phyloP scores from a whole-genome alignment of 2,113 vertebrate species.

The Gavia stellata region DNA sequence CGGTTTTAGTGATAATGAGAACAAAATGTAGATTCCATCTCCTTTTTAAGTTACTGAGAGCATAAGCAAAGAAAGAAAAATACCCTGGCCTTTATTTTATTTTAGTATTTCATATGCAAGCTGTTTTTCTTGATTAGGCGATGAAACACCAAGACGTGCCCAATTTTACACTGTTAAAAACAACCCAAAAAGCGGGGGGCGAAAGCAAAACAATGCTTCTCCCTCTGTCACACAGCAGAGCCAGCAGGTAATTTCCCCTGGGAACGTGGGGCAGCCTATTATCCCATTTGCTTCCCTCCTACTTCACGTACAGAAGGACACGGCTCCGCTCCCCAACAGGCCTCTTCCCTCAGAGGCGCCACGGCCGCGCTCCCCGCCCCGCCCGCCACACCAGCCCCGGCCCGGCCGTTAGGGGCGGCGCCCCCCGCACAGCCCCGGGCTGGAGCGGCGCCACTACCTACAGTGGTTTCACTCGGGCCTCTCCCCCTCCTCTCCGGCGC shows the following conservation, averaged over 20 bases:
- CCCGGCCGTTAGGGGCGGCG: rapidly evolving
- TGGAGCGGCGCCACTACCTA: rapidly evolving
- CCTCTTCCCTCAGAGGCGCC: background rate
- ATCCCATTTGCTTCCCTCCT: background rate
- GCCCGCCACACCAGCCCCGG: rapidly evolving
- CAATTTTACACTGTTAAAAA: background rate
- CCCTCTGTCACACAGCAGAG: background rate
- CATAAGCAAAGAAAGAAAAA: conserved; percentile 7
- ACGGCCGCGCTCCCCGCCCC: rapidly evolving
- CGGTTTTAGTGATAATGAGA: background rate
- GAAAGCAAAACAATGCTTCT: background rate
- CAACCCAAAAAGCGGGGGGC: background rate
- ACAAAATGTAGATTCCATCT: background rate
- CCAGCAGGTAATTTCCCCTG: background rate
- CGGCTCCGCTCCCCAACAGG: background rate
- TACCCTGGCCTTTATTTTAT: background rate
- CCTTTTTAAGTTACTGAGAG: background rate
- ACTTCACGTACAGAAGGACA: background rate
- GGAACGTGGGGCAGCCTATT: background rate
- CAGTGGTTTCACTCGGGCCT: rapidly evolving
- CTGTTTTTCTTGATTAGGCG: background rate
- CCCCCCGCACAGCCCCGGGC: background rate
- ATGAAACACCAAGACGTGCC: background rate
- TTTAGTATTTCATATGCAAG: background rate
- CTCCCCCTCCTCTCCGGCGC: no score